Base-by-base conservation (phyloP, 2,797 vertebrate species). In the Melanotaenia parkinsoni region DNA sequence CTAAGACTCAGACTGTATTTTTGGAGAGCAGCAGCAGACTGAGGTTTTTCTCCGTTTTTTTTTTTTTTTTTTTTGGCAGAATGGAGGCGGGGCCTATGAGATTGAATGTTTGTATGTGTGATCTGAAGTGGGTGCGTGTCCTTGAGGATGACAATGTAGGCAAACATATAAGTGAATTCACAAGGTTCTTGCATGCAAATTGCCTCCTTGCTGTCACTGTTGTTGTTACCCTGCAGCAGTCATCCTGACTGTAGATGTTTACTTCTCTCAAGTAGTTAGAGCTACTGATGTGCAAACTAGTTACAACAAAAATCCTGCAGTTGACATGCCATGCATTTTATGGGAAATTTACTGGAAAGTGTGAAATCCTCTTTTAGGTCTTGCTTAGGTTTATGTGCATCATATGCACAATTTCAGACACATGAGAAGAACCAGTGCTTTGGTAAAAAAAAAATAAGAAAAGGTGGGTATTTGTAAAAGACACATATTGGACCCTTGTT, bases 1-100 rank as follows among this genome's bases (percentile, higher is more conserved):
- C 89, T 93, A 91, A 91, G 90, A 88, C 89, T 79, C 84, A 3
- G 67, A 47, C 86, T 84, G 82, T 92, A 86, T 93, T 93, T 93
- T 80, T 83, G 83, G 87, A 86, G 83, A 86, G 84, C 66, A 58
- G 72, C 76, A 63, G 85, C 72, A 72, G 72, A 58, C 67, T 56
- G 71, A 59, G 58, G 63, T 84, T 73, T 45, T 63, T 57, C 32
- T 61, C 50, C 4, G 1, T 54, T 40, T 40, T 22, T 22, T 18
- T 54, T 58, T 30, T 28, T 30, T 30, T 30, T 30, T 30, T 30
- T 30, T 30, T 60, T 47, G 20, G 47, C 84, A 80, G 79, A 81
- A 64, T 81, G 84, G 84, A 84, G 81, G 86, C 79, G 80, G 84
- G 66, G 77, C 86, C 90, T 86, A 83, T 79, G 76, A 83, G 77